Evolutionary conservation across 30 jellyfish, hydroid and myxozoan species (phyloP), one percentile per base, ranked within the genome.

Genomic region (Aurelia aurita): DNA sequence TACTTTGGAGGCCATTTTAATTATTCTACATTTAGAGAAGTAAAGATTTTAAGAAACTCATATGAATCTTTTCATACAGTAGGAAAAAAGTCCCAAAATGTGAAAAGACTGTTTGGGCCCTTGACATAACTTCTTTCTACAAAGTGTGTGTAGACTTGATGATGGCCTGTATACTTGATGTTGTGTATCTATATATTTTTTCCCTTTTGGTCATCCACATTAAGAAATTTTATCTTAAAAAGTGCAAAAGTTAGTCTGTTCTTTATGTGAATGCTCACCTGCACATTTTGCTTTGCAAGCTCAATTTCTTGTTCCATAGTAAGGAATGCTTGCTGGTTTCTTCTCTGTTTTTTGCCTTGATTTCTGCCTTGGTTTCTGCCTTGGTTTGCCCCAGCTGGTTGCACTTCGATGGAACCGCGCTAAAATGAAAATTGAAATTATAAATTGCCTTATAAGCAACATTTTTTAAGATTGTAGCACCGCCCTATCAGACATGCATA

Each of bases 321-420:
- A 58, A 58, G 69, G 69, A 58, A 18, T 58, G n/a, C 69, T 18
- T 58, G 31, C 69, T 58, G 69, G 69, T 31, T 58, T 58, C 69
- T 31, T 10, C 12, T 18, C n/a, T n/a, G n/a, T n/a, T n/a, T n/a
- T n/a, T n/a, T n/a, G n/a, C n/a, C n/a, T n/a, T n/a, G n/a, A n/a
- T n/a, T n/a, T n/a, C n/a, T n/a, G 23, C 69, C 69, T 31, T 58
- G 69, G 23, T 58, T 58, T 58, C 69, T 58, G 69, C 31, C 69
- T 58, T 58, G 69, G 23, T 58, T 58, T 58, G 8, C 69, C 23
- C 69, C 69, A 58, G 69, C 69, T 58, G 69, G 69, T 58, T 58
- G n/a, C 23, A 31, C 69, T 31, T 58, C 31, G 23, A 58, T 58
- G 69, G 69, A 58, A 27, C 23, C 69, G n/a, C 31, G 69, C 69